A percentile compares a stretch with the other conserved stretches of the same genome.
Evolutionary conservation across 2,888 invertebrate species (phyloP).

Genomic region (Crematogaster levior): DNA sequence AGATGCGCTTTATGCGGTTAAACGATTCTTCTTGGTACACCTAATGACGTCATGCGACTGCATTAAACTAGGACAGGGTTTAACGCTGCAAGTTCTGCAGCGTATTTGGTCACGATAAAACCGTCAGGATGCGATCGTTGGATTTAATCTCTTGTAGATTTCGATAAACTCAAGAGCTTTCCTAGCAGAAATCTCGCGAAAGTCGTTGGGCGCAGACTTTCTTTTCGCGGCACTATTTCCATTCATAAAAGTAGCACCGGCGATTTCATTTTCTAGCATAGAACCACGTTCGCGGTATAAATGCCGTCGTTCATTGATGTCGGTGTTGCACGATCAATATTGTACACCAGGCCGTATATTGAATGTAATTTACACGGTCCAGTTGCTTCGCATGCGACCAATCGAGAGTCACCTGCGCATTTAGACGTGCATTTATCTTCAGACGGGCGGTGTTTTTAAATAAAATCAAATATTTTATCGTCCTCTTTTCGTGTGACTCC

Average conservation of each 20-base stretch:
- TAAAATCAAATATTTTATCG: constrained; percentile 25
- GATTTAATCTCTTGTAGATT: background rate
- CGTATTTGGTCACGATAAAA: constrained; percentile 21
- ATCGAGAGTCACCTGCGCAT: constrained; percentile 18
- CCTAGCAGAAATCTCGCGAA: background rate
- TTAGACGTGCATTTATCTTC: constrained; percentile 19
- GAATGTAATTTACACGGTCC: constrained; percentile 49
- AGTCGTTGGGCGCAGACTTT: constrained; percentile 34
- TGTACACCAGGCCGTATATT: constrained; percentile 33
- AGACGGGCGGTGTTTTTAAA: background rate
- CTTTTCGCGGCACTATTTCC: constrained; percentile 74
- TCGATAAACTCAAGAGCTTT: constrained; percentile 1
- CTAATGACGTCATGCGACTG: constrained; percentile 49
- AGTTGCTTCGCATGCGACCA: constrained; percentile 39
- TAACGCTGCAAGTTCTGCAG: constrained; percentile 26
- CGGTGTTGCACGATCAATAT: constrained; percentile 41
- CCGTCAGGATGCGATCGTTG: background rate
- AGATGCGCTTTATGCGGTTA: constrained; percentile 36
- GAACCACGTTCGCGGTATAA: constrained; percentile 46
- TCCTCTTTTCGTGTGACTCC: background rate
- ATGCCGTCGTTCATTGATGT: constrained; percentile 50
- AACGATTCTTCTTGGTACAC: constrained; percentile 40
- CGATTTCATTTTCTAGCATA: constrained; percentile 71
- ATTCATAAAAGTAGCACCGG: constrained; percentile 75
- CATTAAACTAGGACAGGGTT: constrained; percentile 50